phyloP scores from a whole-genome alignment of 2,888 invertebrate species.

The Acronicta alni region DNA sequence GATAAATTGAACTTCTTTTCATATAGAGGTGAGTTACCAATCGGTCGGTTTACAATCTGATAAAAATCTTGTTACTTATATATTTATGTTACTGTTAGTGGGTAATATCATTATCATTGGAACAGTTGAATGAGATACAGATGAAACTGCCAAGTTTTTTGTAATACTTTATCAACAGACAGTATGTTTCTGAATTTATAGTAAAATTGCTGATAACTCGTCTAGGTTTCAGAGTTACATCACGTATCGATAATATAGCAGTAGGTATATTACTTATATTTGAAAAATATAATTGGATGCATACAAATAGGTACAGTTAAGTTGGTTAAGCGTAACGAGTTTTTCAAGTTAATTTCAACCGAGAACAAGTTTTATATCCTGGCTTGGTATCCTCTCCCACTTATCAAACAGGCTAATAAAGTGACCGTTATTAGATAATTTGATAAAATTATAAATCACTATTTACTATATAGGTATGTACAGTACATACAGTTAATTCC shows the following conservation, averaged over 20 bases:
- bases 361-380: constrained; percentile 45
- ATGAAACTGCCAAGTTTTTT: constrained; percentile 41
- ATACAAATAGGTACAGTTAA: constrained; percentile 25
- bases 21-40: constrained; percentile 55
- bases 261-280: constrained; percentile 4
- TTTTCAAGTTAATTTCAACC: constrained; percentile 29
- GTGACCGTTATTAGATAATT: constrained; percentile 31
- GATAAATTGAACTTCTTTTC: constrained; percentile 54
- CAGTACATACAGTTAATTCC: no score
- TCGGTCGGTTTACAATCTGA: neutral
- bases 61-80: constrained; percentile 1
- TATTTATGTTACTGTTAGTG: neutral
- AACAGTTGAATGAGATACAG: constrained; percentile 21
- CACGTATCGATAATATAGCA: neutral
- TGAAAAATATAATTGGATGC: constrained; percentile 1
- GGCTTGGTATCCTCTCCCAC: constrained; percentile 19
- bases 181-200: constrained; percentile 5
- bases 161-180: constrained; percentile 17
- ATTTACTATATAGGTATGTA: no score
- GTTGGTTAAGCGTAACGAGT: constrained; percentile 21
- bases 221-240: no score
- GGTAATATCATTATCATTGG: neutral
- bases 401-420: constrained; percentile 21
- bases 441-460: constrained; percentile 8
- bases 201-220: no score